Evolutionary conservation across 2,113 vertebrate species (phyloP), one percentile per base, ranked within the genome.

Genomic region (Labrus mixtus): DNA sequence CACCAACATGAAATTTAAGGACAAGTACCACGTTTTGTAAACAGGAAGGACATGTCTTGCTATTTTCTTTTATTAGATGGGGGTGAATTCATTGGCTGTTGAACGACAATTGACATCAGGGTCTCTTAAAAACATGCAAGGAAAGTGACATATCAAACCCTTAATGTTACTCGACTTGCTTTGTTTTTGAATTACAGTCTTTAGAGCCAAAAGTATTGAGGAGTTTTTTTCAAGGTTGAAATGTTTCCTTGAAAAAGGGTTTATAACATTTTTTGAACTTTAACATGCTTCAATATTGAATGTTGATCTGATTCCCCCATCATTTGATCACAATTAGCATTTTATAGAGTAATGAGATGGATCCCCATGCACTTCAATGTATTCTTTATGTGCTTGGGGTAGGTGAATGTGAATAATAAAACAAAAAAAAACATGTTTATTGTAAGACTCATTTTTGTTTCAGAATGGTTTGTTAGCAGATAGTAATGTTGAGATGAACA

Each of bases 21-120:
- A 75, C 64, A 16, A 48, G 17, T 20, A 45, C 67, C 73, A 68
- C 5, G 19, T 11, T 22, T 9, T 7, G n/a, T 58, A 20, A 11
- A 12, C 20, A n/a, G 6, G 64, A 85, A 79, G 13, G 25, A 78
- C 72, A 68, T 70, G 41, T 53, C 68, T 54, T 54, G 62, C 58
- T 46, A 16, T 22, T 39, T 59, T 11, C 4, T 6, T 33, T 50
- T 20, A 67, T 50, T 72, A 16, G 29, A 67, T 43, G 1, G 39
- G 29, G 53, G 6, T 10, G 1, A 23, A 10, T 48, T 60, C 9
- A 58, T 46, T 6, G 1, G 15, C 12, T 36, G 7, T 43, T 39
- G 48, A 79, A 39, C 45, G 48, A 45, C 19, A 46, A n/a, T 6
- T 78, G 25, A 54, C 10, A 68, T 9, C 46, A 43, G 10, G 15